These are phyloP conservation scores for Chelonoidis abingdonii DNA, from an alignment of 2,113 vertebrate genomes.

Conservation along the genomic window DNA sequence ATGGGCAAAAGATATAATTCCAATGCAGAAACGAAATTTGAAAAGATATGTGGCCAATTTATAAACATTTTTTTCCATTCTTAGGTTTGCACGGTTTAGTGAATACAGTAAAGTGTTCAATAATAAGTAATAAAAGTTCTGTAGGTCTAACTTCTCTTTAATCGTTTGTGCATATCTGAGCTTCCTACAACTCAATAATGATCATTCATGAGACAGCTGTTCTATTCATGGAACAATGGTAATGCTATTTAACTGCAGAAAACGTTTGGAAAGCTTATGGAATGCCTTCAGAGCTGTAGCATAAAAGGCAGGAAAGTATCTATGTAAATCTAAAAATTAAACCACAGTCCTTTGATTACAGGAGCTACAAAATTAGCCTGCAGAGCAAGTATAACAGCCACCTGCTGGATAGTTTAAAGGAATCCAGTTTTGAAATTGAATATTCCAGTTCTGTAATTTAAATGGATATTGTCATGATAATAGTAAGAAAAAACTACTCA, in stretches of 20 bases:
- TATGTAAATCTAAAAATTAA: neutral
- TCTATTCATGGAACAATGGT: neutral
- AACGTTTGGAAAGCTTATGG: neutral
- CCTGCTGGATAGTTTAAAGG: neutral
- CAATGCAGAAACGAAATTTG: neutral
- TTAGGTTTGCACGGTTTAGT: neutral
- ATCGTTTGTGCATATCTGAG: neutral
- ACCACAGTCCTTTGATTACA: neutral
- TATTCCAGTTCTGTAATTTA: neutral
- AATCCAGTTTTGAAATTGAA: neutral
- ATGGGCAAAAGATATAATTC: neutral
- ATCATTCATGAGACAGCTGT: neutral
- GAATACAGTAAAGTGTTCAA: neutral
- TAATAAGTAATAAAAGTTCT: neutral
- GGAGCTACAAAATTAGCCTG: conserved; percentile 11
- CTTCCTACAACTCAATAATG: neutral
- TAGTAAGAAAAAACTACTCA: neutral
- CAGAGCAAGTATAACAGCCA: neutral
- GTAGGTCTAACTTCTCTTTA: neutral
- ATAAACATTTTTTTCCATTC: neutral
- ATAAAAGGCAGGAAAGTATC: neutral
- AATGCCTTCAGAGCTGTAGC: neutral
- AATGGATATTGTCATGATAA: neutral
- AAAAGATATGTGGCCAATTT: neutral
- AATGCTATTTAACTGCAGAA: neutral